A percentile compares a stretch with the other conserved stretches of the same genome.
These are phyloP conservation scores for Lepus americanus DNA, from an alignment of 2,113 vertebrate species.

Conservation along the genomic window DNA sequence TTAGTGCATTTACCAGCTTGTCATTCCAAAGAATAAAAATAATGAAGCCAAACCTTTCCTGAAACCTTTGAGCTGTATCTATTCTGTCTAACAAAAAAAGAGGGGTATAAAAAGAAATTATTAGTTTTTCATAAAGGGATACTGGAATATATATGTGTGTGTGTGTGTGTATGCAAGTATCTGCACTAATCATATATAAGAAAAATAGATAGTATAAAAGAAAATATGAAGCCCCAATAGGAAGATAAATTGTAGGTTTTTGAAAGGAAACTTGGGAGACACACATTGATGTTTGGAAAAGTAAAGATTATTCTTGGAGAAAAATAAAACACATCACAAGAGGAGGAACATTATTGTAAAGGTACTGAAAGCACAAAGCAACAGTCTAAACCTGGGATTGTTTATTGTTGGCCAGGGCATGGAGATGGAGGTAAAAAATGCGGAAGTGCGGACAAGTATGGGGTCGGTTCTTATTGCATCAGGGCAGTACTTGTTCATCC, in stretches of 20 bases:
- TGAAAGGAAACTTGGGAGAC: neutral
- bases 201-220: neutral
- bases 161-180: neutral
- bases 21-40: slow-evolving; percentile 35
- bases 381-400: neutral
- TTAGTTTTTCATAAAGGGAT: neutral
- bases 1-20: neutral
- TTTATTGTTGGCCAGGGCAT: neutral
- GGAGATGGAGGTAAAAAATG: neutral
- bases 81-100: neutral
- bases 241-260: neutral
- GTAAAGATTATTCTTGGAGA: neutral
- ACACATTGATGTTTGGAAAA: neutral
- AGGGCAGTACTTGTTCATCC: neutral
- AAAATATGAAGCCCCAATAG: neutral
- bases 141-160: neutral
- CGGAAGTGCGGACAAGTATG: neutral
- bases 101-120: neutral
- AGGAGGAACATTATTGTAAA: neutral
- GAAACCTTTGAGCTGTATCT: neutral
- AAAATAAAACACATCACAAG: neutral
- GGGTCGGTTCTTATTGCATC: no score
- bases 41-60: neutral
- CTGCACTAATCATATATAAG: neutral
- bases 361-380: neutral